Evolutionary conservation across 2,797 vertebrate species (phyloP).

Genomic region (Sebastes taczanowskii): DNA sequence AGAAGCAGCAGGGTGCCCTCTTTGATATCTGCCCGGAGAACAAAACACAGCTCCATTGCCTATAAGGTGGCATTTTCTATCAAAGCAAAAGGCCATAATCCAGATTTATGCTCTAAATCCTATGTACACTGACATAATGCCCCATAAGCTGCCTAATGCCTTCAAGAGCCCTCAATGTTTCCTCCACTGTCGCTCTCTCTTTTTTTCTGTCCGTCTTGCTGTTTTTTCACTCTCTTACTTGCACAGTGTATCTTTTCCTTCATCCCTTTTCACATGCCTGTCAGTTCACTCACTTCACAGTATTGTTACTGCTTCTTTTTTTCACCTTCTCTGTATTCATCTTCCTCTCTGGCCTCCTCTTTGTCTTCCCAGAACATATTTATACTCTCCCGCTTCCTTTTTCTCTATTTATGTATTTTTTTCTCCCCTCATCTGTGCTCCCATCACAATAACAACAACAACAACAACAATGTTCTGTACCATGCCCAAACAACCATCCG

Average conservation of each 20-base stretch:
- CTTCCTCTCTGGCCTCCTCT: constrained; percentile 37
- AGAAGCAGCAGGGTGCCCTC: constrained; percentile 58
- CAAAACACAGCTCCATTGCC: constrained; percentile 67
- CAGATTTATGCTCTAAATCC: constrained; percentile 84
- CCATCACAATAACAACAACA: constrained; percentile 61
- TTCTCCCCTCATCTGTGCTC: constrained; percentile 1
- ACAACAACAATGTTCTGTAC: constrained; percentile 55
- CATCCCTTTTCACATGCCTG: constrained; percentile 45
- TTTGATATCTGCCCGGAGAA: constrained; percentile 73
- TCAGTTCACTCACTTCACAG: constrained; percentile 63
- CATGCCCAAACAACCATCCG: constrained; percentile 57
- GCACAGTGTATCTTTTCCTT: constrained; percentile 35
- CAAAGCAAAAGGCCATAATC: constrained; percentile 85
- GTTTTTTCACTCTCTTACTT: constrained; percentile 23
- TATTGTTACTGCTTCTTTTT: constrained; percentile 38
- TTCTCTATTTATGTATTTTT: constrained; percentile 21
- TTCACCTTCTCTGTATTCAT: constrained; percentile 26
- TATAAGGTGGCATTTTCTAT: constrained; percentile 82
- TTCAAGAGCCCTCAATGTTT: constrained; percentile 72
- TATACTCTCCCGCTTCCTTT: constrained; percentile 2
- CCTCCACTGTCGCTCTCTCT: constrained; percentile 55
- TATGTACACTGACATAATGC: constrained; percentile 88
- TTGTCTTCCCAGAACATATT: constrained; percentile 53
- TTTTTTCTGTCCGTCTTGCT: constrained; percentile 48
- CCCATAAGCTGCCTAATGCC: constrained; percentile 87